Evolutionary conservation across 2,797 vertebrate species (phyloP).

Genomic region (Saxicola maurus): DNA sequence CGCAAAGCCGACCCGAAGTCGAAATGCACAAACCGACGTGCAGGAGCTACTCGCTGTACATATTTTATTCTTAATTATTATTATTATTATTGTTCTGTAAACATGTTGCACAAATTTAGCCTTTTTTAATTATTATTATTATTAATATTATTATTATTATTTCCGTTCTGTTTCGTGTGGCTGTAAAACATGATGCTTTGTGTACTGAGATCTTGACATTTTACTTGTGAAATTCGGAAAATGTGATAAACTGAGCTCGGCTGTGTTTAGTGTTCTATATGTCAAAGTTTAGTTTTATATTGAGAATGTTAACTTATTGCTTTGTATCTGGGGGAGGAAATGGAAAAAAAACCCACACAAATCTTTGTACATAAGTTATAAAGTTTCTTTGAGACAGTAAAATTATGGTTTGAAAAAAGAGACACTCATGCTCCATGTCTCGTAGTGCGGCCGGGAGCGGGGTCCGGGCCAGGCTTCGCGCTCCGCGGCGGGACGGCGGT

Average conservation of each 20-base stretch:
- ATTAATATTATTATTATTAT: constrained; percentile 6
- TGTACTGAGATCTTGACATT: constrained; percentile 85
- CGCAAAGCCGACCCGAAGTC: constrained; percentile 53
- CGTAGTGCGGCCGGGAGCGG: neutral
- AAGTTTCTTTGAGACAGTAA: constrained; percentile 93
- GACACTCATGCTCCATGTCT: neutral
- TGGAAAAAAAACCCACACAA: neutral
- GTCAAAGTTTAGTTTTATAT: constrained; percentile 98
- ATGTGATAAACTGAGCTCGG: constrained; percentile 84
- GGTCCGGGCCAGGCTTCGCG: neutral
- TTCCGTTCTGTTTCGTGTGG: constrained; percentile 78
- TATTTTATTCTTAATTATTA: constrained; percentile 67
- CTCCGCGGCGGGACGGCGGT: neutral
- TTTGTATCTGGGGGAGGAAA: constrained; percentile 81
- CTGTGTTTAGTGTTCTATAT: constrained; percentile 89
- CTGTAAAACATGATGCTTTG: constrained; percentile 87
- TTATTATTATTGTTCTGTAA: constrained; percentile 68
- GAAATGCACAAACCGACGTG: constrained; percentile 50
- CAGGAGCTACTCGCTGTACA: constrained; percentile 71
- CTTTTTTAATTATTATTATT: neutral
- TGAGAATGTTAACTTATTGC: constrained; percentile 96
- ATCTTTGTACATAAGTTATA: constrained; percentile 92
- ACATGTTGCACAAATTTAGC: constrained; percentile 79
- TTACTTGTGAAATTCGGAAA: constrained; percentile 81
- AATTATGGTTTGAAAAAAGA: constrained; percentile 89